Conservation (phyloP, 35 echinoderm and acorn worm species). For the Ophioderma brevispina region DNA sequence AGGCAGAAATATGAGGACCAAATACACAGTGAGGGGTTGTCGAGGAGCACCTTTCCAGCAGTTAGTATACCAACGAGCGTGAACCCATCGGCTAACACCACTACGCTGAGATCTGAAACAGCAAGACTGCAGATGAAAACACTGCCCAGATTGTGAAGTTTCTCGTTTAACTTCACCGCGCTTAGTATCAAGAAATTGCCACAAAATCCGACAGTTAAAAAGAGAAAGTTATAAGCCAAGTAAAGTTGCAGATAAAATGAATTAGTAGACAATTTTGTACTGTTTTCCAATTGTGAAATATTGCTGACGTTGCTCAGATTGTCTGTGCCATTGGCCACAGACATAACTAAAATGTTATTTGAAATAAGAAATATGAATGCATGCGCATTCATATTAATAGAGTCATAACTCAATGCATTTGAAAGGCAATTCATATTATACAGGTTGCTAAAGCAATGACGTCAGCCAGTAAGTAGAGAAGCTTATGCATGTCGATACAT, state of each 20-base stretch:
- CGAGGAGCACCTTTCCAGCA: neutral
- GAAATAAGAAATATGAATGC: no score
- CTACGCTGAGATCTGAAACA: neutral
- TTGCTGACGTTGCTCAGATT: no score
- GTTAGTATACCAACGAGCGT: neutral
- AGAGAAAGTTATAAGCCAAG: neutral
- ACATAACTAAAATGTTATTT: no score
- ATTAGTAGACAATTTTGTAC: neutral
- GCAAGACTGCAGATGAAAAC: neutral
- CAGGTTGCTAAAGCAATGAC: no score
- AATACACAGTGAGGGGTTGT: neutral
- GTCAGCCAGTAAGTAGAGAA: no score
- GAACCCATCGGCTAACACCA: neutral
- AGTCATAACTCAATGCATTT: no score
- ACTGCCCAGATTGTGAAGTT: neutral
- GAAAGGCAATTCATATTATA: no score
- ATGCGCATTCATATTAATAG: no score
- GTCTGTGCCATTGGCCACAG: no score
- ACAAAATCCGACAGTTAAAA: neutral
- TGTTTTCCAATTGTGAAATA: no score
- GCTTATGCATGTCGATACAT: no score
- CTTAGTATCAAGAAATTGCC: neutral
- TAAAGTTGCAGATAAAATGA: neutral
- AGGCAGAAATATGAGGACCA: neutral
- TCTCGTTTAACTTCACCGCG: neutral